phyloP scores from a whole-genome alignment of 2,797 vertebrate species.

The Bufotes viridis region DNA sequence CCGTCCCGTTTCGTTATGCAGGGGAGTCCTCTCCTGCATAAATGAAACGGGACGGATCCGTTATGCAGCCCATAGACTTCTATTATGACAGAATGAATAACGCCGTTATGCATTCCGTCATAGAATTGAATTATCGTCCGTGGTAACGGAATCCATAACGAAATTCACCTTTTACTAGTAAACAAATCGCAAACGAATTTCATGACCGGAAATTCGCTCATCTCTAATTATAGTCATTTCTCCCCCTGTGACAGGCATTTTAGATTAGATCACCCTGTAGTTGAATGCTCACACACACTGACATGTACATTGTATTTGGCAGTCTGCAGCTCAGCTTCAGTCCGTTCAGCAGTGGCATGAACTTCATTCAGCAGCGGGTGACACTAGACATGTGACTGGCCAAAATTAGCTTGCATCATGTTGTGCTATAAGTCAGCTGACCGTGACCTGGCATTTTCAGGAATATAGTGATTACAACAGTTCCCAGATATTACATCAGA shows the following conservation, averaged over 20 bases:
- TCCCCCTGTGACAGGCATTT: background rate
- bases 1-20: no score
- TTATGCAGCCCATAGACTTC: no score
- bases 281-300: background rate
- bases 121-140: no score
- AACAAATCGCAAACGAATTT: no score
- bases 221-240: background rate
- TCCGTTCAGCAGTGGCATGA: background rate
- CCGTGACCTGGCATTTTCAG: constrained; percentile 55
- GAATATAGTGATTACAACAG: background rate
- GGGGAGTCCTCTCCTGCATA: no score
- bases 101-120: no score
- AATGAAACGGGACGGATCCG: no score
- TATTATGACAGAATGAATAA: no score
- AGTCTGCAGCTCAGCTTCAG: background rate
- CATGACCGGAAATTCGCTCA: no score
- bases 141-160: no score
- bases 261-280: background rate
- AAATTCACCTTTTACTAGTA: no score
- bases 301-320: background rate
- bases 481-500: constrained; percentile 46
- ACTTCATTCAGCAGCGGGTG: background rate
- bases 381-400: constrained; percentile 51
- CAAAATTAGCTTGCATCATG: constrained; percentile 54
- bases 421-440: constrained; percentile 29